Conservation (phyloP, 2,888 invertebrate genomes). For the Synanthedon tipuliformis region DNA sequence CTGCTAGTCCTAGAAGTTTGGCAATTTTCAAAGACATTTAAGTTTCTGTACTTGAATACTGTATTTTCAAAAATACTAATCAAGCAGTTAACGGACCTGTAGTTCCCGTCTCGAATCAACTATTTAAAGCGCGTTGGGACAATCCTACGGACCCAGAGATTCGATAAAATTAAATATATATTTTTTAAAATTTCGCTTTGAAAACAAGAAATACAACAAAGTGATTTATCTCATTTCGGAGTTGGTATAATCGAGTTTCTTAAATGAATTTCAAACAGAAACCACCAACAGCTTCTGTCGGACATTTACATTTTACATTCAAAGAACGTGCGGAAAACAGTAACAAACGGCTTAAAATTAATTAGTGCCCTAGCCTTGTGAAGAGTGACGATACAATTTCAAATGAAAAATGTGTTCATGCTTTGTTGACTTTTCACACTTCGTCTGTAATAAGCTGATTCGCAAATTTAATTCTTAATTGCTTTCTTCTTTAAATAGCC, state of each 20-base stretch:
- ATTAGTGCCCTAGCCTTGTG: conserved; percentile 11
- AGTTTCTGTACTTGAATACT: too few relatives aligned
- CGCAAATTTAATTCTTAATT: neutral
- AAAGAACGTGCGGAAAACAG: conserved; percentile 12
- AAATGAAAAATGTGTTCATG: conserved; percentile 8
- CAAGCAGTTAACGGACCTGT: too few relatives aligned
- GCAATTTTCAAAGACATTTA: too few relatives aligned
- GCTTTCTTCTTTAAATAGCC: neutral
- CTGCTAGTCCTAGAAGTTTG: too few relatives aligned
- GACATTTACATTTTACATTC: conserved; percentile 5
- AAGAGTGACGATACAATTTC: conserved; percentile 15
- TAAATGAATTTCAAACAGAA: neutral
- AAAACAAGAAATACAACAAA: neutral
- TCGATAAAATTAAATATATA: neutral
- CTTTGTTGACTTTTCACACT: conserved; percentile 10
- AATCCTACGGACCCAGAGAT: too few relatives aligned
- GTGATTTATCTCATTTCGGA: neutral
- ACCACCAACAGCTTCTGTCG: neutral
- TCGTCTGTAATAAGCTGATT: neutral
- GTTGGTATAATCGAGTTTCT: neutral
- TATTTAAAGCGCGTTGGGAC: too few relatives aligned
- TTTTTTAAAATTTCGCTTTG: neutral
- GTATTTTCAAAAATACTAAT: too few relatives aligned
- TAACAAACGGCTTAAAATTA: conserved; percentile 22
- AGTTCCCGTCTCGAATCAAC: too few relatives aligned